Conservation (phyloP, 2,888 invertebrate genomes). For the Latheticus oryzae region DNA sequence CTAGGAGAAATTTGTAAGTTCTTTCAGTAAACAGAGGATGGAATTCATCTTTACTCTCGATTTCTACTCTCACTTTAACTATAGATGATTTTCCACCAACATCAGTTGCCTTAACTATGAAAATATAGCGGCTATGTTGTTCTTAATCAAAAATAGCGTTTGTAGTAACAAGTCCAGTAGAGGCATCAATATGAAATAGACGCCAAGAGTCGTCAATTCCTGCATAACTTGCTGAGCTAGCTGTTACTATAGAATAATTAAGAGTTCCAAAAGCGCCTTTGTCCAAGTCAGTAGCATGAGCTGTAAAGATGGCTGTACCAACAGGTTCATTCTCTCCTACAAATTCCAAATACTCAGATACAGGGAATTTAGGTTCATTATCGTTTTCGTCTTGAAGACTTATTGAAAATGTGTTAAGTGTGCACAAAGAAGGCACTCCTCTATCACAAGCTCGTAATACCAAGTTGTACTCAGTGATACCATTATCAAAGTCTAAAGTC, state of each 20-base stretch:
- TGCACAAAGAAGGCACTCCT: conserved; percentile 77
- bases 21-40: conserved; percentile 92
- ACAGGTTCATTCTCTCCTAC: conserved; percentile 91
- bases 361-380: conserved; percentile 89
- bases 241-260: conserved; percentile 84
- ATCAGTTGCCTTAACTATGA: conserved; percentile 88
- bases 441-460: conserved; percentile 89
- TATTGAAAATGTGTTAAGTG: conserved; percentile 79
- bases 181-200: conserved; percentile 83
- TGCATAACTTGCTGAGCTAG: conserved; percentile 71
- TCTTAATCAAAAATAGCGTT: conserved; percentile 91
- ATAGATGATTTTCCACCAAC: conserved; percentile 81
- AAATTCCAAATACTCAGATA: conserved; percentile 88
- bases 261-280: conserved; percentile 85
- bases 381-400: conserved; percentile 92
- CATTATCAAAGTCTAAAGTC: conserved; percentile 82
- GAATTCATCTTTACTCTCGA: conserved; percentile 94
- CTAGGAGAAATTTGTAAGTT: conserved; percentile 83
- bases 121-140: conserved; percentile 82
- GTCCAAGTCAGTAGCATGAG: conserved; percentile 91
- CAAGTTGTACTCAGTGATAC: conserved; percentile 78
- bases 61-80: conserved; percentile 86
- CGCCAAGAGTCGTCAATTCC: conserved; percentile 82
- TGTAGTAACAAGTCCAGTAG: conserved; percentile 83
- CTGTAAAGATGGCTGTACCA: conserved; percentile 88